Conservation (phyloP, 2,888 invertebrate species). For the Bombyx huttoni region DNA sequence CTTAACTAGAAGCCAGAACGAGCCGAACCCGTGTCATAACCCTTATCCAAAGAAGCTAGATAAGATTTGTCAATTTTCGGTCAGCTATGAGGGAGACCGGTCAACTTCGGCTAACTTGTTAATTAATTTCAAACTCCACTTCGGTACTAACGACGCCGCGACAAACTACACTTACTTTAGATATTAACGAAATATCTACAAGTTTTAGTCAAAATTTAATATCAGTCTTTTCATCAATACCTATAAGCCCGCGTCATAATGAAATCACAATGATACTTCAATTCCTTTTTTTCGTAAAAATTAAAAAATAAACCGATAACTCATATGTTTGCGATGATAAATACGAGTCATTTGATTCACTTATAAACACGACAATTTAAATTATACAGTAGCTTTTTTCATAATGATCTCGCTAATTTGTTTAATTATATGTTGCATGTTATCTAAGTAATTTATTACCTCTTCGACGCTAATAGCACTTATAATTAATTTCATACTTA, state of each 20-base stretch:
- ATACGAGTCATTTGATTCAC: not conserved
- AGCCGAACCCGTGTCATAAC: slow-evolving; percentile 8
- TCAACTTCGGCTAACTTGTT: slow-evolving; percentile 30
- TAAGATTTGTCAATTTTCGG: slow-evolving; percentile 46
- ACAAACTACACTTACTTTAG: slow-evolving; percentile 21
- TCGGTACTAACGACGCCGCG: slow-evolving; percentile 37
- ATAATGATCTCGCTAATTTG: not conserved
- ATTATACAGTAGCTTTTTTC: not conserved
- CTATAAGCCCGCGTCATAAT: too few species aligned
- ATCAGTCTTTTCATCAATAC: too few species aligned
- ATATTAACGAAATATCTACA: not conserved
- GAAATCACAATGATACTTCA: too few species aligned
- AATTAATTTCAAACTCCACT: slow-evolving; percentile 49
- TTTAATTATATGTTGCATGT: not conserved
- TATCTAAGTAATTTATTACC: not conserved
- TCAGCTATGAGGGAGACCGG: slow-evolving; percentile 22
- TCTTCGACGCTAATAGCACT: not conserved
- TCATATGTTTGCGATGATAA: not conserved
- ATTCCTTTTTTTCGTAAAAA: too few species aligned
- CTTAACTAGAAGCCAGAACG: slow-evolving; percentile 1
- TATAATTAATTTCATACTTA: not conserved
- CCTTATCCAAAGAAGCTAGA: slow-evolving; percentile 23
- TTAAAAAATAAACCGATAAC: too few species aligned
- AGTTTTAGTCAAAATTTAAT: too few species aligned
- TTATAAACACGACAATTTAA: not conserved